Evolutionary conservation across 2,888 invertebrate genomes (phyloP).

Genomic region (Elaeidobius kamerunicus): DNA sequence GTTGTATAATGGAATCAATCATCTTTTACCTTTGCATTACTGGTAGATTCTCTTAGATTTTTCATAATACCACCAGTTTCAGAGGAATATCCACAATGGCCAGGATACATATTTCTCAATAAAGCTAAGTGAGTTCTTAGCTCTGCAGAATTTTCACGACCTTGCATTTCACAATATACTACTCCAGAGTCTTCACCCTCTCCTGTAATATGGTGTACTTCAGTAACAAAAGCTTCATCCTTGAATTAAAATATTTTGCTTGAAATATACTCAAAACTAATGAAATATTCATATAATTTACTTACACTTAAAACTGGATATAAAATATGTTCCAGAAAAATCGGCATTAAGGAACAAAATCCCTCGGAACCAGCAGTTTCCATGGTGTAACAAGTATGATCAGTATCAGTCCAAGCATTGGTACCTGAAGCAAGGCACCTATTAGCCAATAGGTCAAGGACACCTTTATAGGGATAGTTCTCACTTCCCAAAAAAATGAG

Average conservation of each 20-base stretch:
- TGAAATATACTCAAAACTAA: neutral
- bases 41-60: conserved; percentile 78
- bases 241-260: conserved; percentile 40
- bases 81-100: conserved; percentile 77
- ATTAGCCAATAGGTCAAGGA: conserved; percentile 84
- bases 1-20: too few species aligned
- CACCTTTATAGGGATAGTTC: conserved; percentile 85
- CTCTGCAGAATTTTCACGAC: conserved; percentile 76
- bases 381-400: conserved; percentile 89
- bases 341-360: conserved; percentile 82
- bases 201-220: conserved; percentile 88
- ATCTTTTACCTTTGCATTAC: conserved; percentile 67
- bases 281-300: conserved; percentile 15
- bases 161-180: conserved; percentile 96
- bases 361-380: conserved; percentile 85
- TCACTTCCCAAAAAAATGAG: conserved; percentile 88
- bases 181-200: conserved; percentile 90
- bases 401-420: conserved; percentile 85
- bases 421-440: conserved; percentile 88
- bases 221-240: conserved; percentile 81
- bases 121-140: conserved; percentile 64
- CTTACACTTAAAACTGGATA: conserved; percentile 73
- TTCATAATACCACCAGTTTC: conserved; percentile 83
- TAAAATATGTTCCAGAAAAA: conserved; percentile 87
- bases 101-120: conserved; percentile 72